A percentile compares a stretch with the other conserved stretches of the same genome.
Evolutionary conservation across 2,888 invertebrate species (phyloP).

Genomic region (Chrysolina haemoptera): DNA sequence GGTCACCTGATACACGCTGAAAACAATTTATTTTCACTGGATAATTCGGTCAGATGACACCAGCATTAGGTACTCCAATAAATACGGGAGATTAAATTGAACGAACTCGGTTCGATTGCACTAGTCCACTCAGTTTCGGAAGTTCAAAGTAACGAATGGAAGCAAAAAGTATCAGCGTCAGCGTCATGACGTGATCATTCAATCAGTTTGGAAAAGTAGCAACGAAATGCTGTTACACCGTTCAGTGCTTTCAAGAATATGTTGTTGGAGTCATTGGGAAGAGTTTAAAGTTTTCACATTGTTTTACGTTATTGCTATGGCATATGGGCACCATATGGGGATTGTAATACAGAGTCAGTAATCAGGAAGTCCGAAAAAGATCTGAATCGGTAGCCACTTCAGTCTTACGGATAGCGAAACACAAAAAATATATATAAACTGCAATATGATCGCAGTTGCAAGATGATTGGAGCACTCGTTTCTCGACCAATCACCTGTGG

Average conservation of each 20-base stretch:
- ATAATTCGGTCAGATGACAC: too few species aligned
- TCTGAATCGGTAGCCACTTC: too few species aligned
- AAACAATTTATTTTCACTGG: too few species aligned
- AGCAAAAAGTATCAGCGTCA: conserved; percentile 1
- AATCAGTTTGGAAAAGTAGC: conserved; percentile 5
- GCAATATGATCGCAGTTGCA: too few species aligned
- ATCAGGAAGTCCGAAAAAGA: too few species aligned
- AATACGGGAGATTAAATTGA: conserved; percentile 1
- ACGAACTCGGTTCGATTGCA: not conserved
- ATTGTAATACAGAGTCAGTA: too few species aligned
- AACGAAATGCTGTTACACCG: not conserved
- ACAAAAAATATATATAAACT: too few species aligned
- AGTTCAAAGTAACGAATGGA: conserved; percentile 3
- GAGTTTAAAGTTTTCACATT: not conserved
- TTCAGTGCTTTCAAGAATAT: not conserved
- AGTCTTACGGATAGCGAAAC: too few species aligned
- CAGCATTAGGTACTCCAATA: too few species aligned
- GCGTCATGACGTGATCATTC: not conserved
- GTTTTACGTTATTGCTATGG: not conserved
- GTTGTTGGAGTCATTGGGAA: not conserved
- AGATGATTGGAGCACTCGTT: too few species aligned
- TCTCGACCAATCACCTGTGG: too few species aligned
- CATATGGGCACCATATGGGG: not conserved
- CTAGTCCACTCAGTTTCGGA: not conserved
- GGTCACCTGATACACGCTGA: too few species aligned